Base-by-base conservation (phyloP, 2,797 vertebrate genomes). In the Melanotaenia trifasciata region DNA sequence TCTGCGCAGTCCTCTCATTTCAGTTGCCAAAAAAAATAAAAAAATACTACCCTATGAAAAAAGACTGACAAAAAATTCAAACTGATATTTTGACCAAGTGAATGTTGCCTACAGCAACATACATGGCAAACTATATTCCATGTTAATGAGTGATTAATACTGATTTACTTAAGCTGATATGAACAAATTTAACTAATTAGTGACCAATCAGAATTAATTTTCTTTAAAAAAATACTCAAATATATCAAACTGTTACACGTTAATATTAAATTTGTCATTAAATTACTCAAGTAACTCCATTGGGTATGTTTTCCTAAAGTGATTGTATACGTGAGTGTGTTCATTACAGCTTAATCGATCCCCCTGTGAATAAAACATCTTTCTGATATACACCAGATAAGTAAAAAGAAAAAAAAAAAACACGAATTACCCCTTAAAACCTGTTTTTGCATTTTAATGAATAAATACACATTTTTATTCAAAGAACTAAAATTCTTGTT, bases 321-420 rank as follows among this genome's bases (percentile, higher is more conserved):
- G 62, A 62, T 47, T 50, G 73, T 58, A 57, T 51, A 40, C 35
- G 70, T 59, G 64, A 64, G 5, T 16, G 45, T 56, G 30, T 24
- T 59, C 33, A 12, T 69, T 8, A 51, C 5, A 54, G 5, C 24
- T 79, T 22, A 22, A 9, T 1, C 24, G 9, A 12, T 2, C 9
- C 22, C 12, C 10, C 9, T 51, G 10, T 24, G 10, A 24, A 22
- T 51, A 51, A 51, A 51, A 51, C 22, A 12, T 24, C 3, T 22
- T 13, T 11, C 35, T 68, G 33, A 65, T 60, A 58, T 75, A 84
- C 53, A 4, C 3, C 20, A 58, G 59, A n/a, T 70, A 69, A 69
- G 22, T 43, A 16, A 43, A n/a, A 47, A 20, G n/a, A 6, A 5
- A 45, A 18, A 45, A 4, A 18, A 45, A 18, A 1, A 0, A 14